Base-by-base conservation (phyloP, 53 echinoderm and acorn worm species). In the Henricia sp. region DNA sequence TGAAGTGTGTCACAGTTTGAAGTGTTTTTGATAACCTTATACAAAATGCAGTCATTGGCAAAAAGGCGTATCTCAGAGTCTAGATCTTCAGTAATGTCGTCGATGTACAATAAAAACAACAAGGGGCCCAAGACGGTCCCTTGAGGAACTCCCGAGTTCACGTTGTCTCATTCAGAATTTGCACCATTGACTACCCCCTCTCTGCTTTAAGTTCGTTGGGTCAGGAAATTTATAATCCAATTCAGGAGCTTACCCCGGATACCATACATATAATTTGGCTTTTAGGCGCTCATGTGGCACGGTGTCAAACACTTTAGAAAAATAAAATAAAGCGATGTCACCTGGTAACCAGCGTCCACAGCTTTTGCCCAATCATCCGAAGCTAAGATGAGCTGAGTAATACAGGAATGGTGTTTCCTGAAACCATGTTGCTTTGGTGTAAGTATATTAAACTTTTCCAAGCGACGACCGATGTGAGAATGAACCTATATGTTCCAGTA, bases 361-460 rank as follows among this genome's bases (percentile, higher is more conserved):
- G 64, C 42, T 12, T 80, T 28, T 25, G 64, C 64, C 48, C 80
- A 80, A 32, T 64, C 80, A 17, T 64, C 29, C 5, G 48, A 0
- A 6, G 62, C 63, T 23, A 63, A 44, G 16, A 80, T 37, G 9
- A 80, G 64, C 44, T 9, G 63, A 20, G 77, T 35, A 19, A 39
- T 36, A 39, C 77, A 77, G 1, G 77, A 77, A 35, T 77, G 77
- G 12, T 38, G 60, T 24, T 77, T 77, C n/a, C 60, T 37, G 5
- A 60, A 60, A 2, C 77, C 77, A 77, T 77, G 57, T 56, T 77
- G 77, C 36, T 38, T 60, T 25, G 58, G 59, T 0, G 62, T 77
- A 36, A 8, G 14, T 46, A 14, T 46, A n/a, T n/a, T n/a, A n/a
- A n/a, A n/a, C n/a, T n/a, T n/a, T n/a, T n/a, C n/a, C n/a, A n/a